Conservation (phyloP, 2,113 vertebrate genomes). For the Mustelus asterias region DNA sequence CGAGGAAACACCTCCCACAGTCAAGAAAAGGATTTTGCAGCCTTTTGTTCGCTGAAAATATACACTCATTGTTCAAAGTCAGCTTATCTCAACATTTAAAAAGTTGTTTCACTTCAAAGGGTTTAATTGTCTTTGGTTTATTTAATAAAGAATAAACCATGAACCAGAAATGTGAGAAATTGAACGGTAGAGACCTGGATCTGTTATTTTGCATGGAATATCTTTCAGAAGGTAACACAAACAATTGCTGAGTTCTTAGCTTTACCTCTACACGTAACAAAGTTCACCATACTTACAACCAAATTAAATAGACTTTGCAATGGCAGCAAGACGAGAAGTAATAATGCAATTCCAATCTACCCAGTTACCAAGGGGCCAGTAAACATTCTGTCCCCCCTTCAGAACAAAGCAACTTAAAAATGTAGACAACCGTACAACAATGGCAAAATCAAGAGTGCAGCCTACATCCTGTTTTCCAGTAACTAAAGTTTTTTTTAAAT, state of each 20-base stretch:
- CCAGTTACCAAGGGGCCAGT: background rate
- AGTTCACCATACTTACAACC: no score
- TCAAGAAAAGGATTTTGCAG: background rate
- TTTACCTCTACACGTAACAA: background rate
- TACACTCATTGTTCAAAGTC: background rate
- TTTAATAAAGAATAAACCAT: conserved; percentile 6
- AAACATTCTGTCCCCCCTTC: background rate
- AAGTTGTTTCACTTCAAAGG: background rate
- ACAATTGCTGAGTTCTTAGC: background rate
- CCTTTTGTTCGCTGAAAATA: background rate
- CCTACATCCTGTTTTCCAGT: background rate
- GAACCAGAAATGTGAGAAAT: background rate
- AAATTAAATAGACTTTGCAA: background rate
- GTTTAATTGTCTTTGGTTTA: background rate
- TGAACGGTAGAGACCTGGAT: background rate
- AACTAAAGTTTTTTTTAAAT: background rate
- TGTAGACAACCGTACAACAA: background rate
- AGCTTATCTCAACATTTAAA: background rate
- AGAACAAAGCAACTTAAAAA: conserved; percentile 1
- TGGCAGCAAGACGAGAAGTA: background rate
- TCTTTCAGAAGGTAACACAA: background rate
- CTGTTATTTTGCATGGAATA: background rate
- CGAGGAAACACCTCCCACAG: background rate
- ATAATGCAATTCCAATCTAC: background rate
- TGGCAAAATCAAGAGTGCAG: background rate